A percentile compares a stretch with the other conserved stretches of the same genome.
Conservation (phyloP, 2,113 vertebrate genomes). For the Notarius quadriscutis region DNA sequence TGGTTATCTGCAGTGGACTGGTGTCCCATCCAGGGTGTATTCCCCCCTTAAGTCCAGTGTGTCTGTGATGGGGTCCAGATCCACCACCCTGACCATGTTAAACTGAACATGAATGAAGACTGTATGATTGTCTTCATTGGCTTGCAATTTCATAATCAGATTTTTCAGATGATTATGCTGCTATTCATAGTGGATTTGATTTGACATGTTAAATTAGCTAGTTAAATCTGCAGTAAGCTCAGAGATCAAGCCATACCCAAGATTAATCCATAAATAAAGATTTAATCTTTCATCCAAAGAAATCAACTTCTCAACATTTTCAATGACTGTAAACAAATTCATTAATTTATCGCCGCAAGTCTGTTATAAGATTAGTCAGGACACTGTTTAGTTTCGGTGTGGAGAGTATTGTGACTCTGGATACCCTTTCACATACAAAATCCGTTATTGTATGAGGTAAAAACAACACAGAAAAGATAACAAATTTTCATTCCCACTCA, state of each 20-base stretch:
- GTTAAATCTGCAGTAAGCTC: neutral
- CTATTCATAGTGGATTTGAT: constrained; percentile 12
- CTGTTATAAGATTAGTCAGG: no score
- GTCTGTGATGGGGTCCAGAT: neutral
- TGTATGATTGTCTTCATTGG: constrained; percentile 13
- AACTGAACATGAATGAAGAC: neutral
- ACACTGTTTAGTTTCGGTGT: no score
- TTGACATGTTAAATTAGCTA: neutral
- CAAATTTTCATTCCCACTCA: no score
- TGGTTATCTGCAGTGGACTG: neutral
- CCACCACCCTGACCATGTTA: neutral
- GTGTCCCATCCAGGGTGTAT: neutral
- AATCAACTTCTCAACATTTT: no score
- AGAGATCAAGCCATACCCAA: neutral
- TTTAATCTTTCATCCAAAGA: neutral
- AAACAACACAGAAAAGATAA: no score
- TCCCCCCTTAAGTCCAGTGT: neutral
- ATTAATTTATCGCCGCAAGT: no score
- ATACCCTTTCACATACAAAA: no score
- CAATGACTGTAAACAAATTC: no score
- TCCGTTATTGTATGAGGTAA: no score
- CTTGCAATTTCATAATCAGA: constrained; percentile 18
- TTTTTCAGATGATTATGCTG: constrained; percentile 33
- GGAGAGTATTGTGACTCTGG: no score
- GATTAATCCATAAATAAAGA: neutral